Conservation (phyloP, 2,797 vertebrate species). For the Sebastes diaconus region DNA sequence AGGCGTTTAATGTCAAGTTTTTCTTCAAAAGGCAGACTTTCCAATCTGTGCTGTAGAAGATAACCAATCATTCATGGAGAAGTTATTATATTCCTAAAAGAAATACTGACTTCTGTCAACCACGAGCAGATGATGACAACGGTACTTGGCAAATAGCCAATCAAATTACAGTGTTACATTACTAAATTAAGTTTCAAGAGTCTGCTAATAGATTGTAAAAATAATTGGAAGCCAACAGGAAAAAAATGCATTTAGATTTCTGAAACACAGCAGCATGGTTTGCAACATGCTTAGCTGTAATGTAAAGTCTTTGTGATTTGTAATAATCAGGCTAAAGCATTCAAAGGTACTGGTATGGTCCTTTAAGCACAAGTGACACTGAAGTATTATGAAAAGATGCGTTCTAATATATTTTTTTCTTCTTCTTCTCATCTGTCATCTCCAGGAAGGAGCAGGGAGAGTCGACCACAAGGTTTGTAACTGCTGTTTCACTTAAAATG, state of each 20-base stretch:
- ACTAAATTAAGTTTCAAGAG: not conserved
- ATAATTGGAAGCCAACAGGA: not conserved
- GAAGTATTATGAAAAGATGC: not conserved
- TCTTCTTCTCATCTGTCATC: slow-evolving; percentile 82
- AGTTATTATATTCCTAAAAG: not conserved
- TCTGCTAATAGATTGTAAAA: not conserved
- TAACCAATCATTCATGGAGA: not conserved
- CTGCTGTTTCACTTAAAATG: slow-evolving; percentile 21
- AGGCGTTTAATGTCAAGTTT: not conserved
- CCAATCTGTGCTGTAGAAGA: not conserved
- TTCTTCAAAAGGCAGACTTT: not conserved
- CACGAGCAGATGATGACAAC: not conserved
- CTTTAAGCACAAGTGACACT: slow-evolving; percentile 16
- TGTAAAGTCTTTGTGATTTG: not conserved
- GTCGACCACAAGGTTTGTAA: slow-evolving; percentile 81
- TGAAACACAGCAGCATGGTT: not conserved
- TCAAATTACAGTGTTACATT: not conserved
- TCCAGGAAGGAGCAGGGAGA: slow-evolving; percentile 94
- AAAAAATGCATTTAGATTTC: not conserved
- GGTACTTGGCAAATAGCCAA: not conserved
- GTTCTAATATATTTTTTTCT: slow-evolving; percentile 71
- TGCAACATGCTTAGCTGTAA: not conserved
- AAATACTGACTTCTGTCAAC: not conserved
- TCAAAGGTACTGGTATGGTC: slow-evolving; percentile 24
- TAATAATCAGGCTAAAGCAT: slow-evolving; percentile 4